phyloP scores from a whole-genome alignment of 2,113 vertebrate genomes.

The Atherinomorus stipes region DNA sequence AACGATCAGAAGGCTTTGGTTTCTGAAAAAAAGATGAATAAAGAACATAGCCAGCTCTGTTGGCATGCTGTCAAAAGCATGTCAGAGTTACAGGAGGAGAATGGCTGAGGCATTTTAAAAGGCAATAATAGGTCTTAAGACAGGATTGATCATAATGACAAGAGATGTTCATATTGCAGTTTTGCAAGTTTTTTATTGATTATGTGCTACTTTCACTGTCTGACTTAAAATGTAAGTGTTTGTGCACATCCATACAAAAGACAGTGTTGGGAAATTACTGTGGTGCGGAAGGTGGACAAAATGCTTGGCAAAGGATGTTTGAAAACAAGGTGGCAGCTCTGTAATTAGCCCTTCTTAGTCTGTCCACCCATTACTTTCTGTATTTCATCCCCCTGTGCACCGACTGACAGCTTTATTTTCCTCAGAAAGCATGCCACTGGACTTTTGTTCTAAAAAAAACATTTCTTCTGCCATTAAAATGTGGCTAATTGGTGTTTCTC shows the following conservation, averaged over 20 bases:
- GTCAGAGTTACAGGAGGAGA: slow-evolving; percentile 19
- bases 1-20: slow-evolving; percentile 44
- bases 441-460: slow-evolving; percentile 11
- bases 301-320: slow-evolving; percentile 8
- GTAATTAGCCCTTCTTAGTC: slow-evolving; percentile 61
- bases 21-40: slow-evolving; percentile 28
- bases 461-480: slow-evolving; percentile 32
- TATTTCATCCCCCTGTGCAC: slow-evolving; percentile 43
- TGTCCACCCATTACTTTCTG: slow-evolving; percentile 47
- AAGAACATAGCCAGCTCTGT: slow-evolving; percentile 20
- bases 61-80: slow-evolving; percentile 16
- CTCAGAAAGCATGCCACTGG: slow-evolving; percentile 22
- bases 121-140: slow-evolving; percentile 19
- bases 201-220: no score
- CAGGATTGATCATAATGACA: neutral
- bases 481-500: slow-evolving; percentile 64
- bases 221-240: neutral
- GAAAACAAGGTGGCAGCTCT: slow-evolving; percentile 46
- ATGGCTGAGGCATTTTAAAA: slow-evolving; percentile 11
- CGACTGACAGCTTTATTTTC: slow-evolving; percentile 63
- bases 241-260: slow-evolving; percentile 20
- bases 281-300: slow-evolving; percentile 11
- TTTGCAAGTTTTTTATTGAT: no score
- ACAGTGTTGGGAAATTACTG: slow-evolving; percentile 17
- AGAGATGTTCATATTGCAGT: neutral